Evolutionary conservation across 2,113 vertebrate species (phyloP).

Genomic region (Lutjanus erythropterus): DNA sequence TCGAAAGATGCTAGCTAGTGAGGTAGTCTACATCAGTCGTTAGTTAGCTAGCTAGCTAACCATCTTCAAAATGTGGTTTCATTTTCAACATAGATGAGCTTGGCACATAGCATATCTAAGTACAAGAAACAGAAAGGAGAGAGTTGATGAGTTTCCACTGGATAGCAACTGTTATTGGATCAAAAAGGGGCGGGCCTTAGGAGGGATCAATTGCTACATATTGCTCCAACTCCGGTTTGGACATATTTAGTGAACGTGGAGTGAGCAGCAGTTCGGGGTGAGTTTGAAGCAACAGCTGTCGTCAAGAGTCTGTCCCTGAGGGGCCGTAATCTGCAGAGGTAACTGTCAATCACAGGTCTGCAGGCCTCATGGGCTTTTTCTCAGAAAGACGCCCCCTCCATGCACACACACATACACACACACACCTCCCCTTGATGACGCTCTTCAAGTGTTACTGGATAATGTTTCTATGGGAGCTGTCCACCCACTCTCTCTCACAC

Average conservation of each 20-base stretch:
- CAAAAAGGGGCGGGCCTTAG: no score
- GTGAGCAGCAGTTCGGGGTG: slow-evolving; percentile 61
- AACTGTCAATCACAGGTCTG: slow-evolving; percentile 77
- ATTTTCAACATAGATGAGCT: no score
- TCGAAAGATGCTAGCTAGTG: no score
- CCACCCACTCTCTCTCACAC: slow-evolving; percentile 67
- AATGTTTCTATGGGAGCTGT: slow-evolving; percentile 80
- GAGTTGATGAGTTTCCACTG: no score
- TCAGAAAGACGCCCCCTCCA: slow-evolving; percentile 67
- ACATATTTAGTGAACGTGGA: slow-evolving; percentile 62
- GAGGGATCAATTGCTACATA: no score
- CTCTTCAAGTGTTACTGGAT: slow-evolving; percentile 76
- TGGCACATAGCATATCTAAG: no score
- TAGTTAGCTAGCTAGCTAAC: no score
- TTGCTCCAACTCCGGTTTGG: slow-evolving; percentile 49
- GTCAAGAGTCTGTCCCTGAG: slow-evolving; percentile 56
- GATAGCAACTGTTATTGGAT: no score
- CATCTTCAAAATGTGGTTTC: no score
- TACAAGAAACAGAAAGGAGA: no score
- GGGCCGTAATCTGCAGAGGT: slow-evolving; percentile 77
- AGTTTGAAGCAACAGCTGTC: slow-evolving; percentile 77
- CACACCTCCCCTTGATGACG: slow-evolving; percentile 77
- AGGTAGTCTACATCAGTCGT: no score
- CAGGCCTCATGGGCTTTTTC: slow-evolving; percentile 74
- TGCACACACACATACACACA: slow-evolving; percentile 35